A percentile compares a stretch with the other conserved stretches of the same genome.
Conservation (phyloP, 2,888 invertebrate species). For the Agrotis puta region DNA sequence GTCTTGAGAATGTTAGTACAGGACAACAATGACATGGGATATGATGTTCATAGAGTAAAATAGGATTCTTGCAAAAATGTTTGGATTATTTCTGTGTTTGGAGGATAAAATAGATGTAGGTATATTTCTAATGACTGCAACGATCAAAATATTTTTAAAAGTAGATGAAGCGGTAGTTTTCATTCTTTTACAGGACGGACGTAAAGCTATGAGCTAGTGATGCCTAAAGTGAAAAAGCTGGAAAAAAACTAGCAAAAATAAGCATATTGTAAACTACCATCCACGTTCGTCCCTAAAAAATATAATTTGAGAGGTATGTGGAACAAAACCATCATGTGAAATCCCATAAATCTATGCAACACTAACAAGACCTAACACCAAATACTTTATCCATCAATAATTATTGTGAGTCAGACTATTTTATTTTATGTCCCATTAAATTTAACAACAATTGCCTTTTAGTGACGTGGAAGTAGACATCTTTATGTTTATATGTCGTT, state of each 20-base stretch:
- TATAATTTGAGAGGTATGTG: too few species aligned
- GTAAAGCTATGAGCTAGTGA: not conserved
- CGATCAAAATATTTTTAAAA: too few species aligned
- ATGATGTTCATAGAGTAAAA: slow-evolving; percentile 43
- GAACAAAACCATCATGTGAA: not conserved
- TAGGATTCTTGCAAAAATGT: slow-evolving; percentile 2
- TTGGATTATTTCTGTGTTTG: not conserved
- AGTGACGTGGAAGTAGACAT: slow-evolving; percentile 85
- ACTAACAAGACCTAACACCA: slow-evolving; percentile 54
- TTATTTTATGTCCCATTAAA: slow-evolving; percentile 88
- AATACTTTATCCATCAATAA: slow-evolving; percentile 74
- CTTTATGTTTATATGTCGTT: slow-evolving; percentile 87
- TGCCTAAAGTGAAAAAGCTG: too few species aligned
- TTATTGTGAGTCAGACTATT: slow-evolving; percentile 81
- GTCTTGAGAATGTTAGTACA: slow-evolving; percentile 50
- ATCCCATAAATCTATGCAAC: slow-evolving; percentile 25
- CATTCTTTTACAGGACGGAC: not conserved
- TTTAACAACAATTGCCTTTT: slow-evolving; percentile 89
- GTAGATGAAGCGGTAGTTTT: too few species aligned
- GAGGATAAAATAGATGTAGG: not conserved
- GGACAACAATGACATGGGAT: slow-evolving; percentile 47
- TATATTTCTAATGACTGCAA: not conserved
- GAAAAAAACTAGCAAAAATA: not conserved
- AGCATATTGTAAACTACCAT: not conserved
- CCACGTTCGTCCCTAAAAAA: too few species aligned